These are phyloP conservation scores for Anastrepha ludens DNA, from an alignment of 1,140 invertebrate genomes.

Conservation along the genomic window DNA sequence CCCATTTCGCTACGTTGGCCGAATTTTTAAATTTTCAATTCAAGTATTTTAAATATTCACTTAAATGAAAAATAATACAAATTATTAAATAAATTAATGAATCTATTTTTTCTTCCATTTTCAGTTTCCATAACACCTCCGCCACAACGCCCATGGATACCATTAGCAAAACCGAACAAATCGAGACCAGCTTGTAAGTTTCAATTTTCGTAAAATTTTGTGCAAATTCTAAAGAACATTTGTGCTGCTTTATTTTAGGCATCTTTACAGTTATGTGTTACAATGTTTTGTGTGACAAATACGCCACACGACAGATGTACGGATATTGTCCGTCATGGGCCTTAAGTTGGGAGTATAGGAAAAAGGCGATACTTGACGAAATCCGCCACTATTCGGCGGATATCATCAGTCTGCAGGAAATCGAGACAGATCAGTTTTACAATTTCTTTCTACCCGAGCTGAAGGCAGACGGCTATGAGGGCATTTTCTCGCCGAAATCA, in stretches of 20 bases:
- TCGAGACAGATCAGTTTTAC: slow-evolving; percentile 99
- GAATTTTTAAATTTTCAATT: slow-evolving; percentile 14
- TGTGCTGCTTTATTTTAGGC: slow-evolving; percentile 76
- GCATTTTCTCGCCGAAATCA: slow-evolving; percentile 99
- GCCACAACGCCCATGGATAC: slow-evolving; percentile 95
- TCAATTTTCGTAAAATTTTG: not conserved
- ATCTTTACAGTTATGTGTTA: slow-evolving; percentile 99
- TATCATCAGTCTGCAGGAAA: slow-evolving; percentile 98
- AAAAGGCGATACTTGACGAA: slow-evolving; percentile 97
- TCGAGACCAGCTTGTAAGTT: slow-evolving; percentile 90
- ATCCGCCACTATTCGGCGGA: slow-evolving; percentile 97
- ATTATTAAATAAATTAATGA: no score
- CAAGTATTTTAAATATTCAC: not conserved
- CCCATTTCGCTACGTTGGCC: no score
- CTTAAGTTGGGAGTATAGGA: slow-evolving; percentile 97
- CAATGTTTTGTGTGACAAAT: slow-evolving; percentile 99
- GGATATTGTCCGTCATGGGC: slow-evolving; percentile 98
- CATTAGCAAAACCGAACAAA: slow-evolving; percentile 88
- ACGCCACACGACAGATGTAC: slow-evolving; percentile 97
- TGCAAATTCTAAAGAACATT: not conserved
- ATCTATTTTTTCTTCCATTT: slow-evolving; percentile 75
- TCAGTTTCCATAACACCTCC: slow-evolving; percentile 91
- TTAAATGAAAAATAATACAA: no score
- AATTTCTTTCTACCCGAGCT: slow-evolving; percentile 97
- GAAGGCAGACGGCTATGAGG: slow-evolving; percentile 94